phyloP scores from a whole-genome alignment of 2,113 vertebrate species.

The Scalopus aquaticus region DNA sequence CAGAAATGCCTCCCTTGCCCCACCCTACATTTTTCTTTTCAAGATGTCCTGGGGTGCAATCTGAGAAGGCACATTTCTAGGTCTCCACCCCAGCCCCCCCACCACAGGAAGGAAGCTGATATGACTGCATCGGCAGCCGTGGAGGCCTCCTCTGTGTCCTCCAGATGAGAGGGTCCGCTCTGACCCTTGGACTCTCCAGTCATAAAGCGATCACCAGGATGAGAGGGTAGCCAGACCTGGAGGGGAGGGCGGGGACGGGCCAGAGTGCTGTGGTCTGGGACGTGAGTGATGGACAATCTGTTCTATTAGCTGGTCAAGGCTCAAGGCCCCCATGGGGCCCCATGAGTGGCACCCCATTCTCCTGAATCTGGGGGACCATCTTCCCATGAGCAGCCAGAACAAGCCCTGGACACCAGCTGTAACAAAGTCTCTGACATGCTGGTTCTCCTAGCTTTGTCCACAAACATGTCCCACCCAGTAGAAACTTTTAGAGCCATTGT shows the following conservation, averaged over 20 bases:
- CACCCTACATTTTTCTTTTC: not conserved
- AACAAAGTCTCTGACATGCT: not conserved
- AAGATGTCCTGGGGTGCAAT: not conserved
- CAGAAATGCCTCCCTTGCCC: not conserved
- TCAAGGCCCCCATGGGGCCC: not conserved
- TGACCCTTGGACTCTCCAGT: not conserved
- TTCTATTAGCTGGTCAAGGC: no score
- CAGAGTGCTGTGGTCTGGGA: not conserved
- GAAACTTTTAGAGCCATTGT: not conserved
- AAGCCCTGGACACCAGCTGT: not conserved
- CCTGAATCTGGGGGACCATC: not conserved
- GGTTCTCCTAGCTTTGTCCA: not conserved
- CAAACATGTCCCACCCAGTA: not conserved
- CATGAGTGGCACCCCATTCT: not conserved
- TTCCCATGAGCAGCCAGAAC: not conserved
- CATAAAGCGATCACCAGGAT: constrained; percentile 13
- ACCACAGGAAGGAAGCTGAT: not conserved
- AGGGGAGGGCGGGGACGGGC: rapidly evolving
- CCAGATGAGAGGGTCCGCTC: not conserved
- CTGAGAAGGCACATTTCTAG: not conserved
- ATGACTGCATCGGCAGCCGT: not conserved
- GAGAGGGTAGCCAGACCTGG: not conserved
- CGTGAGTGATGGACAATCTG: not conserved
- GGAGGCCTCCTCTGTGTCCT: not conserved
- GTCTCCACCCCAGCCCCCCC: not conserved